Percentiles rank a stretch among this genome's conserved stretches.
These are phyloP conservation scores for Heterotis niloticus DNA, from an alignment of 2,113 vertebrate species.

Conservation along the genomic window DNA sequence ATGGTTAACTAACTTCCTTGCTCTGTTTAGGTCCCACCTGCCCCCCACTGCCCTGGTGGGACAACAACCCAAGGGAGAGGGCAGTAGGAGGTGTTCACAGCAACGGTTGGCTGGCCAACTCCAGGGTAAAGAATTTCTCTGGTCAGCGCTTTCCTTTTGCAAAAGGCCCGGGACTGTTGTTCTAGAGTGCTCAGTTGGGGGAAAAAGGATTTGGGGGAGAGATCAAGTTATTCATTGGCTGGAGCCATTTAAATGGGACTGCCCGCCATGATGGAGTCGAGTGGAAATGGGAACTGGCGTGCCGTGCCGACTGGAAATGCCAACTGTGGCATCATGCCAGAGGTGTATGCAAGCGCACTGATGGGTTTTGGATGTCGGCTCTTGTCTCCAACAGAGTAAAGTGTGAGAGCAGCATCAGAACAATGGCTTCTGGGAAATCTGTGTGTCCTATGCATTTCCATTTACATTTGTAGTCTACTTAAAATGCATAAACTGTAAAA, in stretches of 20 bases:
- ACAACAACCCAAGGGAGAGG: constrained; percentile 49
- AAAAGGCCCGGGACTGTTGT: constrained; percentile 64
- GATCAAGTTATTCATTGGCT: constrained; percentile 70
- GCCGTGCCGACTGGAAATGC: constrained; percentile 60
- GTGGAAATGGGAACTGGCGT: constrained; percentile 67
- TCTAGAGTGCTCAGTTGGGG: constrained; percentile 61
- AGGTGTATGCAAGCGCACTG: constrained; percentile 40
- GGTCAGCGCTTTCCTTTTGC: constrained; percentile 68
- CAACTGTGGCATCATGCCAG: constrained; percentile 54
- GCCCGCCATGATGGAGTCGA: constrained; percentile 49
- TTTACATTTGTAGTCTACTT: too few species aligned
- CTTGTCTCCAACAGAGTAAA: constrained; percentile 24
- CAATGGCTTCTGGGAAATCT: not conserved
- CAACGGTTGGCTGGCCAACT: constrained; percentile 51
- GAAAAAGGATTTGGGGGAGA: constrained; percentile 66
- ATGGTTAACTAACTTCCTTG: not conserved
- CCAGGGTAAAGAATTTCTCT: constrained; percentile 61
- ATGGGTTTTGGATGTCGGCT: too few species aligned
- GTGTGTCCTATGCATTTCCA: not conserved
- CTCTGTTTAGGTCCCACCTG: not conserved
- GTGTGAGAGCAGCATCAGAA: not conserved
- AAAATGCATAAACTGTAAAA: too few species aligned
- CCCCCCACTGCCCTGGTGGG: constrained; percentile 27
- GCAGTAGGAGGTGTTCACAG: constrained; percentile 57
- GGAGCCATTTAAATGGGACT: constrained; percentile 63